A percentile compares a stretch with the other conserved stretches of the same genome.
phyloP scores from a whole-genome alignment of 2,797 vertebrate species.

The Neosilurus hyrtlii region DNA sequence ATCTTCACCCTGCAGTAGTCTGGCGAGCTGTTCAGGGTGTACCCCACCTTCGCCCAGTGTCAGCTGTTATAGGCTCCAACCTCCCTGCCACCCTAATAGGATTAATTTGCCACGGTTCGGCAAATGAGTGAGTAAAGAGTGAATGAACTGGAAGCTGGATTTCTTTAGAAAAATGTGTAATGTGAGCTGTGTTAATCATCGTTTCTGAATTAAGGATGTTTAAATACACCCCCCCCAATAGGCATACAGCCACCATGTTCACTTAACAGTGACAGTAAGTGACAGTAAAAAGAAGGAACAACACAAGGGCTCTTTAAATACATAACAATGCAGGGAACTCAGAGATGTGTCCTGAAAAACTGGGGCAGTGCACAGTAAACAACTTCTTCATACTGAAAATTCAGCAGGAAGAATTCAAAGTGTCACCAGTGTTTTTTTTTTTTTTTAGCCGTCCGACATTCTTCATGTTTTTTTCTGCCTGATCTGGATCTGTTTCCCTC shows the following conservation, averaged over 20 bases:
- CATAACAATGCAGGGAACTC: conserved; percentile 40
- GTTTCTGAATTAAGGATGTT: background rate
- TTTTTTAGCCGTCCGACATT: background rate
- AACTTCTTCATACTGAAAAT: background rate
- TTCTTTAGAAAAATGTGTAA: background rate
- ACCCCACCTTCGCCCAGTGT: too few species aligned
- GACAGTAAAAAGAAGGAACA: conserved; percentile 31
- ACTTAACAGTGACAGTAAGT: background rate
- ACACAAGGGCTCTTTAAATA: conserved; percentile 22
- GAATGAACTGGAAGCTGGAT: background rate
- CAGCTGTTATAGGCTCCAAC: too few species aligned
- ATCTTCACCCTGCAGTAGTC: too few species aligned
- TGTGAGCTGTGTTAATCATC: background rate
- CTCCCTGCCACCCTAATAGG: too few species aligned
- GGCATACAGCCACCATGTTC: conserved; percentile 1
- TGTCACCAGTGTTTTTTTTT: conserved; percentile 2
- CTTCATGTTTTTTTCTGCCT: background rate
- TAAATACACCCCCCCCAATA: too few species aligned
- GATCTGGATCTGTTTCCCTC: conserved; percentile 26
- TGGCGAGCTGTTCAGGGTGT: too few species aligned
- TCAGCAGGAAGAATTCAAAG: conserved; percentile 6
- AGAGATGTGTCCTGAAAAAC: conserved; percentile 27
- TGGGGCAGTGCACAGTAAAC: conserved; percentile 25
- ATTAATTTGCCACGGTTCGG: too few species aligned
- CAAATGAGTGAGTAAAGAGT: too few species aligned